Percentiles rank a stretch among this genome's conserved stretches.
phyloP scores from a whole-genome alignment of 2,113 vertebrate genomes.

The Chelonoidis abingdonii region DNA sequence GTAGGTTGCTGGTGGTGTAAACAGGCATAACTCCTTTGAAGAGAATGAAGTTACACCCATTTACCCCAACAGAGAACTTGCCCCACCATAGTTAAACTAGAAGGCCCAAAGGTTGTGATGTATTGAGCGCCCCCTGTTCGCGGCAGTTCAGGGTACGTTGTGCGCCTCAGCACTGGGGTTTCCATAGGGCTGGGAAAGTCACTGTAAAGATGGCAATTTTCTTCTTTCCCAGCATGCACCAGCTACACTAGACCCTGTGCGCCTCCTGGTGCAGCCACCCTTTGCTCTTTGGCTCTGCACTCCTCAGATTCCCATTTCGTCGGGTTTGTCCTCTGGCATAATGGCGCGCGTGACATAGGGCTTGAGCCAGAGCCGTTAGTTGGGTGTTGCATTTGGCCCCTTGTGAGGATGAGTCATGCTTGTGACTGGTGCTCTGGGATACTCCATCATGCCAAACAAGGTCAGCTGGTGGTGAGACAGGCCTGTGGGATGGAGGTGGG shows the following conservation, averaged over 20 bases:
- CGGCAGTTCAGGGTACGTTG: background rate
- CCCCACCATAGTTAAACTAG: background rate
- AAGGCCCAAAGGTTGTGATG: background rate
- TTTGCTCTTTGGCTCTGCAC: background rate
- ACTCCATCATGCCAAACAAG: no score
- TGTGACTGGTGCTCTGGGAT: background rate
- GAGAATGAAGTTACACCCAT: background rate
- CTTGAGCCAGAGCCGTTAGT: background rate
- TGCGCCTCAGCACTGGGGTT: background rate
- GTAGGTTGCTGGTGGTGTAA: background rate
- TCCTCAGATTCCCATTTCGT: background rate
- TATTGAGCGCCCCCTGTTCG: background rate
- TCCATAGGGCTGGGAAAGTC: background rate
- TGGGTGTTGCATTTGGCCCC: background rate
- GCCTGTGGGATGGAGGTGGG: background rate
- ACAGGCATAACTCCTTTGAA: background rate
- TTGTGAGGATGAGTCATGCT: background rate
- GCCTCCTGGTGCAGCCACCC: background rate
- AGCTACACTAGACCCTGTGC: background rate
- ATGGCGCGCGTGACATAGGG: background rate
- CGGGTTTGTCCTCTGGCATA: background rate
- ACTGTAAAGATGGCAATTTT: background rate
- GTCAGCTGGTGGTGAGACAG: background rate
- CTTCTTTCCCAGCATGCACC: background rate
- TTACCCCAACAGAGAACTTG: background rate